phyloP scores from a whole-genome alignment of 23 tunicate species.

The Corella eumyota region DNA sequence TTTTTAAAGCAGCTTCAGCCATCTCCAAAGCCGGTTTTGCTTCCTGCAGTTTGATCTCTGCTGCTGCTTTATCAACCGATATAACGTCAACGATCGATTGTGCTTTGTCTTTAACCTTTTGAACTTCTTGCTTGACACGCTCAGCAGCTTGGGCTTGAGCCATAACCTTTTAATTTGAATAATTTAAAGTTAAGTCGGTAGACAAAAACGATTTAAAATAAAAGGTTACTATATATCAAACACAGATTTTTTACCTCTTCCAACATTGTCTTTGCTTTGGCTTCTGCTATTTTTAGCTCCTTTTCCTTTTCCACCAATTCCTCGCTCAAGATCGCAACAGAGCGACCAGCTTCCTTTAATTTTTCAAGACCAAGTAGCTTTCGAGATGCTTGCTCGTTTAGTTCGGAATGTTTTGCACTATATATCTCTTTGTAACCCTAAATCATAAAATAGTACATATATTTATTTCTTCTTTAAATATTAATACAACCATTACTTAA shows the following conservation, averaged over 20 bases:
- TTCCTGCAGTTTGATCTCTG: constrained; percentile 63
- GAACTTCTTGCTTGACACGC: constrained; percentile 79
- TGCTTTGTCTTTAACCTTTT: constrained; percentile 91
- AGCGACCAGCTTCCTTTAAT: constrained; percentile 79
- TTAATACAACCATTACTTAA: not conserved
- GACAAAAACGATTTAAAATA: too few relatives aligned
- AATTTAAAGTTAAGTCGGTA: not conserved
- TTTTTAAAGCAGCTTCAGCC: constrained; percentile 85
- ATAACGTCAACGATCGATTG: constrained; percentile 74
- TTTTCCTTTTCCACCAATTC: constrained; percentile 84
- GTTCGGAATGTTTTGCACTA: constrained; percentile 32
- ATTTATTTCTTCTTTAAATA: not conserved
- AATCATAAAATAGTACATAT: not conserved
- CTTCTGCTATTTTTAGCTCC: constrained; percentile 83
- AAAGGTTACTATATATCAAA: not conserved
- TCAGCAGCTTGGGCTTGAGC: constrained; percentile 91
- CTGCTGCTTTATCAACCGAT: constrained; percentile 59
- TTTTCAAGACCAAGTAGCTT: constrained; percentile 89
- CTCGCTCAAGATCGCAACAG: constrained; percentile 60
- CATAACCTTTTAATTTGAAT: constrained; percentile 38
- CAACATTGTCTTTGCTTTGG: constrained; percentile 59
- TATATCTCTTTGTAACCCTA: constrained; percentile 93
- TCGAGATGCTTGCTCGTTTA: constrained; percentile 72
- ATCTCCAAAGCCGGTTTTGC: constrained; percentile 86
- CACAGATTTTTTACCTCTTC: constrained; percentile 50